Evolutionary conservation across 2,113 vertebrate genomes (phyloP).

Genomic region (Urocolius indicus): DNA sequence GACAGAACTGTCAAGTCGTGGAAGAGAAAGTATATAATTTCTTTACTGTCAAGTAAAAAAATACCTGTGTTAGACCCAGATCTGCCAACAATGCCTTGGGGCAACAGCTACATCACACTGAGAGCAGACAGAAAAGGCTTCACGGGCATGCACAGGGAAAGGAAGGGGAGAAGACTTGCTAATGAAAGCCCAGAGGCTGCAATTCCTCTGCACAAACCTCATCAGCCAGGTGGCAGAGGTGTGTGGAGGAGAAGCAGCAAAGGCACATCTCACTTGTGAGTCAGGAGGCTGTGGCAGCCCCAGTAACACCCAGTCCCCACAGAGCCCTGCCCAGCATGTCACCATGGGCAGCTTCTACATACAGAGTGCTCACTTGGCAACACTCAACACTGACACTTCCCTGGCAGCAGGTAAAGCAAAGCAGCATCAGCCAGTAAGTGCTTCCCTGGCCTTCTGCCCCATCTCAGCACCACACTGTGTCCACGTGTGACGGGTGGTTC

Average conservation of each 20-base stretch:
- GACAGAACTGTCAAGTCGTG: neutral
- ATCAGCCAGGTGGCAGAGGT: neutral
- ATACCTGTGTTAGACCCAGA: neutral
- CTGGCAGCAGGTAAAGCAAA: neutral
- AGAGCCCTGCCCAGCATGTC: neutral
- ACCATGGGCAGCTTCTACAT: neutral
- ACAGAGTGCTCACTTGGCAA: neutral
- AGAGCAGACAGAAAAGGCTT: neutral
- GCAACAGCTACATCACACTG: neutral
- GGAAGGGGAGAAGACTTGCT: neutral
- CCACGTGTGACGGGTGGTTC: neutral
- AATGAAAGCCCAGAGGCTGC: neutral
- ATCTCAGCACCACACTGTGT: neutral
- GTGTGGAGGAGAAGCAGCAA: neutral
- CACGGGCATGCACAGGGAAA: neutral
- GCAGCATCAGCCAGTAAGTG: neutral
- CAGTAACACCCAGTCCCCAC: rapidly evolving
- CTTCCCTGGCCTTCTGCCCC: neutral
- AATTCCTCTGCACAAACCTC: neutral
- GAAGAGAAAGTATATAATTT: too few species aligned
- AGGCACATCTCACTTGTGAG: neutral
- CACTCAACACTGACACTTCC: neutral
- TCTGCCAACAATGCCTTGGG: neutral
- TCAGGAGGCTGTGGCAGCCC: neutral
- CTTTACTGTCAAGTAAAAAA: too few species aligned